Base-by-base conservation (phyloP, 2,113 vertebrate genomes). In the Dunckerocampus dactyliophorus region DNA sequence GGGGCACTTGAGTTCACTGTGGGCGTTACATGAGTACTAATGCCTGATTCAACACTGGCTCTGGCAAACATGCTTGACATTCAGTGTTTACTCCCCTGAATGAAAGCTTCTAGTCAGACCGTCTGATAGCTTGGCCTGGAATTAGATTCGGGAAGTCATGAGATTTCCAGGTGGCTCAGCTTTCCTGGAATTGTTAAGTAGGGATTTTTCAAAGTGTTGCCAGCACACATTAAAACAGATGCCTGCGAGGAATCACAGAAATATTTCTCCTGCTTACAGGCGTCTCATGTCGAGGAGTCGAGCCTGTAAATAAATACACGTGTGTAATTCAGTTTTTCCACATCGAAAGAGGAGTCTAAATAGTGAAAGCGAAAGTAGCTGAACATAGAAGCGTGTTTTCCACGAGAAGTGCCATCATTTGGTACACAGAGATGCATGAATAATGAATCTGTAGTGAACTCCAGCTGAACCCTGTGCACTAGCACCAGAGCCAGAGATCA, bases 91-190 rank as follows among this genome's bases (percentile, higher is more conserved):
- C 82, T 61, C 76, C 75, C 66, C 65, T 75, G 63, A 67, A 53
- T 85, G 65, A 79, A 82, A 85, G 87, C 76, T 80, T 64, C 71
- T 67, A 76, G 76, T 82, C 85, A 85, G 81, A 75, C 84, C 56
- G 86, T 79, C 83, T 77, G 72, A 85, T 73, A 71, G 75, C 69
- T 63, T 19, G 63, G 79, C 69, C 63, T 74, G 77, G 84, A 86
- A 83, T 83, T 85, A 82, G 77, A 78, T 77, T 69, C 73, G 81
- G 88, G 87, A 88, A 85, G 87, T 87, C 75, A 85, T 83, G 83
- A 78, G 87, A 83, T 85, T 85, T 87, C 75, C 87, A 88, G 83
- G 84, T 88, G 85, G 80, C 74, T 72, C 2, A 73, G 75, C 81
- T 88, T 87, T 88, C 85, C 85, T 83, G 63, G 83, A 83, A 88